Conservation (phyloP, 2,797 vertebrate genomes). For the Arctocebus calabarensis region DNA sequence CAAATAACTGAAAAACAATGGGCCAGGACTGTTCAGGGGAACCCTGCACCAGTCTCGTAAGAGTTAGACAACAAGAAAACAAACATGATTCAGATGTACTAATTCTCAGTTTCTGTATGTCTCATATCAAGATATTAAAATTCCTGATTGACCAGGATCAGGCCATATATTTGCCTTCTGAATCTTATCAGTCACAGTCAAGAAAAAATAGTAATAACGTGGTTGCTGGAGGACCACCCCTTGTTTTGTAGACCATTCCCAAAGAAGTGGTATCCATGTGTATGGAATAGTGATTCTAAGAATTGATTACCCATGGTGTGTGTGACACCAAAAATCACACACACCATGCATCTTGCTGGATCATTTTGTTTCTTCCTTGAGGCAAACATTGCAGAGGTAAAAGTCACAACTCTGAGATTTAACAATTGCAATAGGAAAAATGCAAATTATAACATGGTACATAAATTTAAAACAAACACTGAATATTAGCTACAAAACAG, state of each 20-base stretch:
- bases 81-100: neutral
- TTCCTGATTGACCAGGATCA: neutral
- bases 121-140: neutral
- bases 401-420: neutral
- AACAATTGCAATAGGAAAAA: conserved; percentile 11
- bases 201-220: neutral
- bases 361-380: neutral
- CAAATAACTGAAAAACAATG: neutral
- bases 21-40: neutral
- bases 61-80: neutral
- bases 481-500: neutral
- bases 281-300: neutral
- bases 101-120: neutral
- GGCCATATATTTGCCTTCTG: neutral
- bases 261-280: neutral
- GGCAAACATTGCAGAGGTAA: neutral
- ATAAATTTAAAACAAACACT: neutral
- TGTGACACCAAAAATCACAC: no score
- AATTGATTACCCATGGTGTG: rapidly evolving
- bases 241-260: rapidly evolving
- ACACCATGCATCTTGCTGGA: neutral
- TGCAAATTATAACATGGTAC: neutral
- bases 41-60: rapidly evolving
- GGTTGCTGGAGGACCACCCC: neutral
- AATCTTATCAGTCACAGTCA: neutral